Evolutionary conservation across 2,888 invertebrate genomes (phyloP), one percentile per base, ranked within the genome.

Genomic region (Oxytorus armatus): DNA sequence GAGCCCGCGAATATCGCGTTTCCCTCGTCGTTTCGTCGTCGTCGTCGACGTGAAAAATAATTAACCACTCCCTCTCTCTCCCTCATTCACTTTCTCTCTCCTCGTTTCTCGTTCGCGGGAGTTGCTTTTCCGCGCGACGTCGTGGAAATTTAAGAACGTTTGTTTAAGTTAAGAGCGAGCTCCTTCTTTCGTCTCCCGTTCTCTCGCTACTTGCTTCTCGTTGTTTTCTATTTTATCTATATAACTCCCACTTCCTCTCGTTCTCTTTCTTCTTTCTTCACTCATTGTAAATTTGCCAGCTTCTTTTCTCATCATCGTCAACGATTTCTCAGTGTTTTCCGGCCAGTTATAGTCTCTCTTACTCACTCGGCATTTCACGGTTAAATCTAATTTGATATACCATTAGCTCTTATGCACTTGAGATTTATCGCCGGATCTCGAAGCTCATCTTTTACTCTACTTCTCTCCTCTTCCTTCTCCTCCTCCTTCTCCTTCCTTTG

Each of bases 91-190:
- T 36, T 49, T 23, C 10, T 25, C 36, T 29, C 14, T 63, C 8
- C 55, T 53, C 55, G 25, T 72, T 39, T 59, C 42, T 65, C 44
- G 57, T 69, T 44, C 18, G 44, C 29, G 61, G 25, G 73, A 65
- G 65, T 53, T 55, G 63, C 55, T 66, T 42, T 53, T 53, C 49
- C 39, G 68, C 49, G 74, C 73, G 77, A 81, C 80, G 77, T 82
- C 68, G 83, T 85, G 85, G 86, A 89, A 88, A 89, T 87, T 89
- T 86, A 86, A 89, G 88, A 87, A 86, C 88, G 88, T 89, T 89
- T 89, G 88, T 88, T 89, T 87, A 87, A 89, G 86, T 88, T 87
- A 87, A 86, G 83, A 87, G 85, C 77, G 72, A 70, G 51, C 72
- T 66, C 44, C 57, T 75, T 70, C 44, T 61, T 61, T 33, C 42